phyloP scores from a whole-genome alignment of 2,888 invertebrate genomes.

The Polia nebulosa region DNA sequence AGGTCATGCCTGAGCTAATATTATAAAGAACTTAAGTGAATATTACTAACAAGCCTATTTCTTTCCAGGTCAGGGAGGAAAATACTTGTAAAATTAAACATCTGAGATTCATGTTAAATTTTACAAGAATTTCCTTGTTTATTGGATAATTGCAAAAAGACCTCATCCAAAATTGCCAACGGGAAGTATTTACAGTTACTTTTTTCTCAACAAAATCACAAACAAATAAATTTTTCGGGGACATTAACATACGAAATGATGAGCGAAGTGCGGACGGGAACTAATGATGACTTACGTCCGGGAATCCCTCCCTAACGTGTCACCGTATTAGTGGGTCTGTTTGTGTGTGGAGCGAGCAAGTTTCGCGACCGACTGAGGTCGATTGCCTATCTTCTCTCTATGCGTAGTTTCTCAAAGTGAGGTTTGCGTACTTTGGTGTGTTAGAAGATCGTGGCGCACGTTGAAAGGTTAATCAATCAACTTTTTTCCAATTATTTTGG shows the following conservation, averaged over 20 bases:
- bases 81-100: too few species aligned
- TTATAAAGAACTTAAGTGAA: background rate
- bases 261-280: conserved; percentile 51
- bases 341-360: conserved; percentile 98
- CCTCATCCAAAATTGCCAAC: background rate
- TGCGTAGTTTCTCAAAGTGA: background rate
- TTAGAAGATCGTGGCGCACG: too few species aligned
- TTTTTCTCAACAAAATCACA: background rate
- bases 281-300: conserved; percentile 92
- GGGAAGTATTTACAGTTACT: too few species aligned
- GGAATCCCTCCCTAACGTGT: conserved; percentile 96
- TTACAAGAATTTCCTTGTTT: too few species aligned
- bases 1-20: conserved; percentile 16
- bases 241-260: conserved; percentile 20
- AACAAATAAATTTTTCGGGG: background rate
- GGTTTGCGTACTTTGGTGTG: too few species aligned
- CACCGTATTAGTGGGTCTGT: conserved; percentile 99
- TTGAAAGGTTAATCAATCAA: too few species aligned
- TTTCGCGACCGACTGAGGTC: conserved; percentile 92
- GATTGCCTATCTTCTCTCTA: conserved; percentile 72
- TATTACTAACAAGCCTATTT: background rate
- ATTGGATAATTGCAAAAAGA: background rate
- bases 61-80: too few species aligned
- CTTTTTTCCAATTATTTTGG: too few species aligned
- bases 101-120: too few species aligned